Evolutionary conservation across 2,888 invertebrate genomes (phyloP).

Genomic region (Muschampia plurimacula): DNA sequence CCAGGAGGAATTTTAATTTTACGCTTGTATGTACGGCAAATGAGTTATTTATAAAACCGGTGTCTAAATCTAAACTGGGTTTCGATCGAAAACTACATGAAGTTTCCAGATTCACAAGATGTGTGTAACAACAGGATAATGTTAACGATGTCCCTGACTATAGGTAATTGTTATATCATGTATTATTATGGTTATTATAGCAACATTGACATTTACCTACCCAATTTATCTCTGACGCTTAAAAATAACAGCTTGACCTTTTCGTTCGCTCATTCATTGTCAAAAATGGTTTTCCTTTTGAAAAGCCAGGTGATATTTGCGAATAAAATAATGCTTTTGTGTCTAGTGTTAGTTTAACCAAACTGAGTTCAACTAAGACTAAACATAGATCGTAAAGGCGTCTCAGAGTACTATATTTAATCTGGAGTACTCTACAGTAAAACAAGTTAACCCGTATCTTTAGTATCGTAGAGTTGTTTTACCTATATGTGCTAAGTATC

Average conservation of each 20-base stretch:
- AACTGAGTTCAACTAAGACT: neutral
- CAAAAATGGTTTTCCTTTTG: neutral
- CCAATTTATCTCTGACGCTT: conserved; percentile 12
- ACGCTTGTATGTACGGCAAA: conserved; percentile 55
- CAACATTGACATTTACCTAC: conserved; percentile 50
- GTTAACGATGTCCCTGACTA: neutral
- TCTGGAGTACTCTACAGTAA: neutral
- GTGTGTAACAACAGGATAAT: neutral
- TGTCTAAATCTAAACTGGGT: conserved; percentile 25
- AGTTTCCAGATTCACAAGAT: conserved; percentile 8
- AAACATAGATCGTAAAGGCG: neutral
- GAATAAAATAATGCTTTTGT: neutral
- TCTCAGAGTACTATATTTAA: conserved; percentile 1
- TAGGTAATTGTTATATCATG: neutral
- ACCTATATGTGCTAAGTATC: neutral
- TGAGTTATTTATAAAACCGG: conserved; percentile 62
- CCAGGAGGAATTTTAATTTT: conserved; percentile 68
- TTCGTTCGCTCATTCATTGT: neutral
- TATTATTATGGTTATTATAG: conserved; percentile 32
- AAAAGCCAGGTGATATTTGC: neutral
- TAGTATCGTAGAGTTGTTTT: neutral
- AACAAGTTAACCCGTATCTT: neutral
- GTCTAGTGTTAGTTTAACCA: neutral
- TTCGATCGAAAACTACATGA: conserved; percentile 18
- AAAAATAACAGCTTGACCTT: conserved; percentile 41